These are phyloP conservation scores for Polydrusus tereticollis DNA, from an alignment of 2,888 invertebrate genomes.

Conservation along the genomic window DNA sequence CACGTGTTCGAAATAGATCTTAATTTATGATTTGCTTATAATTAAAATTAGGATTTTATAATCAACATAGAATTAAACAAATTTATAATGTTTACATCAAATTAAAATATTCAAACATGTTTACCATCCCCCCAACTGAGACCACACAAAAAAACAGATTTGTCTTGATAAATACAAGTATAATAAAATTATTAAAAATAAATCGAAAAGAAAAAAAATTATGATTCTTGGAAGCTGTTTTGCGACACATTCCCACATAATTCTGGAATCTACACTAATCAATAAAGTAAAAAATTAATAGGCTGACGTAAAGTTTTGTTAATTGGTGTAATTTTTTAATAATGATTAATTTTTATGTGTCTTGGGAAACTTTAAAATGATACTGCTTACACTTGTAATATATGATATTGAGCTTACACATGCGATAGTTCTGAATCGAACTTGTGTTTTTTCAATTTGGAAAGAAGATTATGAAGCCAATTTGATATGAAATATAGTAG, in stretches of 20 bases:
- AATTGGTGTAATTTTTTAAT: slow-evolving; percentile 30
- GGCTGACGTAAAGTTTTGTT: slow-evolving; percentile 17
- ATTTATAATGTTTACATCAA: background rate
- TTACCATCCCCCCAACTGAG: background rate
- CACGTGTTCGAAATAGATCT: background rate
- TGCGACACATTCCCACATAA: slow-evolving; percentile 1
- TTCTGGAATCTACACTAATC: slow-evolving; percentile 7
- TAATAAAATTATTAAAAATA: background rate
- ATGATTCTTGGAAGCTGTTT: slow-evolving; percentile 7
- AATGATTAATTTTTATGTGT: slow-evolving; percentile 25
- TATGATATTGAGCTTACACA: background rate
- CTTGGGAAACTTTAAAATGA: background rate
- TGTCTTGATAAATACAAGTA: background rate
- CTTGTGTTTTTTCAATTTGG: background rate
- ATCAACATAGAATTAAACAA: background rate
- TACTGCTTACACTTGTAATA: background rate
- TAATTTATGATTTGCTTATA: background rate
- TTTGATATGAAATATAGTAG: background rate
- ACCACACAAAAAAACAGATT: slow-evolving; percentile 8
- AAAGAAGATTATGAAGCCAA: background rate
- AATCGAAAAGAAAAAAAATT: background rate
- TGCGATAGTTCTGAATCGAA: background rate
- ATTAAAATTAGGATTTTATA: background rate
- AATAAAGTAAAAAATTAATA: slow-evolving; percentile 12
- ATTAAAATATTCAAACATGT: background rate